Evolutionary conservation across 2,888 invertebrate species (phyloP), one percentile per base, ranked within the genome.

Genomic region (Zeuzera pyrina): DNA sequence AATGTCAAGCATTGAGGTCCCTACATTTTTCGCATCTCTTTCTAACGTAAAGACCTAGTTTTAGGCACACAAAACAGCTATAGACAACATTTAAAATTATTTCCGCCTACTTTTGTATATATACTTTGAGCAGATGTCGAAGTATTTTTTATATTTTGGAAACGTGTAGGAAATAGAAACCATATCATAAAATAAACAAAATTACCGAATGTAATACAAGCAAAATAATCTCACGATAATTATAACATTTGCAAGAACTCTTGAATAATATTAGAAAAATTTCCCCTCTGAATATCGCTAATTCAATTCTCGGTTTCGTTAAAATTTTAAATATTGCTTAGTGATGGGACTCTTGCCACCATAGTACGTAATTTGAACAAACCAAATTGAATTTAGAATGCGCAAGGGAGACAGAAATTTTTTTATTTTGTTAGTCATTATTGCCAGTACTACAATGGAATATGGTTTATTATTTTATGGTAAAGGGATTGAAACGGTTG

Each of bases 341-440:
- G 55, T 56, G 55, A 54, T 57, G 66, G 64, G 66, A 68, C 60
- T 68, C 59, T 36, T 54, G 48, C 60, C 56, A 56, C 64, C 65
- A 61, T 67, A 71, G 71, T 72, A 73, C 68, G 62, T 69, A 67
- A 63, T 71, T 67, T 60, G 57, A 65, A 68, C 62, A 52, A 60
- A 45, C 49, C 42, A 64, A 70, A 71, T 70, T 70, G 61, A 72
- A 71, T 73, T 72, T 67, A 63, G 57, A 56, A 60, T 56, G 43
- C 29, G 42, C 21, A 44, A 56, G 42, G 38, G 50, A 49, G 49
- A 49, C 41, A 38, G 44, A 46, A 43, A 31, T 41, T 38, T 28
- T 34, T 37, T 35, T 34, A 38, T 40, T 27, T 41, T 38, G 35
- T 42, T 41, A 30, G 38, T 38, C 36, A 30, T n/a, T 8, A 5